Evolutionary conservation across 2,888 invertebrate species (phyloP), one percentile per base, ranked within the genome.

Genomic region (Gryllus longicercus): DNA sequence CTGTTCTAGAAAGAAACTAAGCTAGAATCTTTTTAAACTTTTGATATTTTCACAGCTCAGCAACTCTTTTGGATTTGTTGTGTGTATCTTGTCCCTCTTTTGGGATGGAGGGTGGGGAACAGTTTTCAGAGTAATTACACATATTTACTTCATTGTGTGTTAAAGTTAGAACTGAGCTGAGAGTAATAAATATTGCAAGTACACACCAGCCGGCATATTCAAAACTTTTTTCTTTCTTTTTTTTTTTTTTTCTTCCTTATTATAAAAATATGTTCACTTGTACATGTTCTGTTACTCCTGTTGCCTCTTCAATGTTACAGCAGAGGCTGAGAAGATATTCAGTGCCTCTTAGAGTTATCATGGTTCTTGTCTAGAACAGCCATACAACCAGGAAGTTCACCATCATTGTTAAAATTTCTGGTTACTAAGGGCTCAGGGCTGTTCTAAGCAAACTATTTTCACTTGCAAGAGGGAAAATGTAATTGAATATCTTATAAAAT

Each of bases 361-460:
- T 49, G 38, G 25, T 16, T 38, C 38, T 51, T 80, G 76, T 63
- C 79, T 79, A 81, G 81, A 80, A 80, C 77, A 81, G 81, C 80
- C 81, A 79, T 78, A 77, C 77, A 50, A 51, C 78, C 51, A 51
- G 78, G 77, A 76, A 23, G 16, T 63, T 38, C 50, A 74, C 74
- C 79, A 79, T 74, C 79, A 10, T 49, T n/a, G 38, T 49, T 77
- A 21, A 38, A 25, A 21, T 79, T 50, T 74, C 74, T 21, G 25
- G 78, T 51, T 25, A 21, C 77, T 21, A 74, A 78, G 80, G 80
- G 80, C 80, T 80, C 80, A 80, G 80, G 80, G 78, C 78, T 80
- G 78, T 80, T 78, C 80, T 78, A 78, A 51, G 51, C 80, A 76
- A 23, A 50, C 51, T 50, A 77, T 74, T 50, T 79, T 79, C 18